Evolutionary conservation across 1,140 invertebrate species (phyloP), one percentile per base, ranked within the genome.

Genomic region (Magallana gigas): DNA sequence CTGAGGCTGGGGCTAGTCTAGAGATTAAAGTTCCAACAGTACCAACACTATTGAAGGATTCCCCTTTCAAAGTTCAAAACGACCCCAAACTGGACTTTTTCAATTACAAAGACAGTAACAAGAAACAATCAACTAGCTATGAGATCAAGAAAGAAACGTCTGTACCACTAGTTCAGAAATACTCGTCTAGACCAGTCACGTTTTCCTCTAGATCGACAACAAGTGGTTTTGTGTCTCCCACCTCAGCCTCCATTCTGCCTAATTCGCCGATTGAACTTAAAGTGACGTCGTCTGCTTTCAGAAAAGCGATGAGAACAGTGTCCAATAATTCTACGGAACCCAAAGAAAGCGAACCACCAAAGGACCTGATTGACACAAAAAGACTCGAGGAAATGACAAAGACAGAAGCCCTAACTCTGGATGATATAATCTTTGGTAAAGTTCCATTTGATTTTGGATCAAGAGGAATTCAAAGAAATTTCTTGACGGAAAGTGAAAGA

Each of bases 401-500:
- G 36, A 29, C 68, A 29, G 18, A 76, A 12, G 68, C 36, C 23
- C 23, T 76, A 36, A 76, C 68, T 4, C 68, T 76, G 11, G 68
- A 76, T 76, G 68, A 76, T 76, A 76, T 76, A 8, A 76, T 76
- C 14, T 76, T 76, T 29, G 68, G 68, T 76, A 76, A 9, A 23
- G 23, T 29, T 12, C 68, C 68, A 8, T 76, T 29, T 76, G 23
- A 76, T 8, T 76, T 76, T 76, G 68, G 68, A 11, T 76, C 68
- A 29, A 29, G 23, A 29, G 68, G 68, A 29, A 76, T 76, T 76
- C 68, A 76, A 29, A 76, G 68, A 12, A 76, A 76, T 29, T 76
- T 76, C 68, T 11, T 76, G 23, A 36, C 68, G 6, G 60, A 62
- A 16, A 62, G 14, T 76, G 68, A 76, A 76, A 76, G 8, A 29